Base-by-base conservation (phyloP, 2,113 vertebrate species). In the Hypanus sabinus region DNA sequence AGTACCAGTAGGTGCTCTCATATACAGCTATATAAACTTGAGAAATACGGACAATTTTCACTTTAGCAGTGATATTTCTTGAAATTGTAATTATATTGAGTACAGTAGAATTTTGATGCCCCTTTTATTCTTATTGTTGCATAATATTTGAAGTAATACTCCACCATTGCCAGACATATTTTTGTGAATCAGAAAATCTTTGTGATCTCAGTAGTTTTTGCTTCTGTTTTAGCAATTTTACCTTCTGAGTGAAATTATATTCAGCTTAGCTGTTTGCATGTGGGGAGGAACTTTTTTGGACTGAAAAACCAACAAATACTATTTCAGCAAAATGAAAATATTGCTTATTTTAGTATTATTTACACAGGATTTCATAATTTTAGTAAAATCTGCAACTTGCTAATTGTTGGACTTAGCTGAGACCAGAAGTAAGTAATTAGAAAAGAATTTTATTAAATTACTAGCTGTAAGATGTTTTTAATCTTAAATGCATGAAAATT, bases 131-230 rank as follows among this genome's bases (percentile, higher is more conserved):
- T 71, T 9, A 55, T 2, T 55, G 30, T 93, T 93, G 38, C 68
- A 93, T 20, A 93, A 75, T 75, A 75, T 73, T 73, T 73, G 65
- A 93, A 68, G 83, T 0, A 94, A 27, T 94, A 62, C 62, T 55
- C 87, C 70, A 9, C 62, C 88, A 95, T 96, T 76, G 5, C 80
- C 79, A 68, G 76, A 88, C 65, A 75, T 70, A 10, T 85, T 11
- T 73, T 46, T 73, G 8, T 55, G 46, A 92, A 75, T 55, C 36
- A 55, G 10, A 24, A 55, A 18, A 87, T 18, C 8, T 73, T 60
- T 87, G 24, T 87, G 83, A 87, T 87, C 24, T 87, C 55, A 24
- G 33, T 93, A 73, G 11, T 73, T 60, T 93, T 38, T 73, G 24
- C 46, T 73, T 93, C 70, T 93, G 27, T 93, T 93, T 46, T 75